These are phyloP conservation scores for Chrysochloris asiatica DNA, from an alignment of 2,113 vertebrate species.

Conservation along the genomic window DNA sequence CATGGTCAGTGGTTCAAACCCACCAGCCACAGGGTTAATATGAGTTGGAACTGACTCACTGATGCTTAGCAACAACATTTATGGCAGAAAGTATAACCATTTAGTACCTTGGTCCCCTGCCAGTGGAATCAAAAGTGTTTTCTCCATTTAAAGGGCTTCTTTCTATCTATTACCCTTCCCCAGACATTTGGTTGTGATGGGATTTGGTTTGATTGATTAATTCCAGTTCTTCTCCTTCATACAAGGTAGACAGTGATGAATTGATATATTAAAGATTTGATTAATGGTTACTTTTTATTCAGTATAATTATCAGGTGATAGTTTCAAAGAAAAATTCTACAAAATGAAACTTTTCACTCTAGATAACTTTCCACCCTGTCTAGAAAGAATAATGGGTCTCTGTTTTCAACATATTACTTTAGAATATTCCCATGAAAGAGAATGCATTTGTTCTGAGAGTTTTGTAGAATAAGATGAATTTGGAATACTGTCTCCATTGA, in stretches of 20 bases:
- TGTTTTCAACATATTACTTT: slow-evolving; percentile 79
- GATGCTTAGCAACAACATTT: no score
- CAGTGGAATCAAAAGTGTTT: slow-evolving; percentile 59
- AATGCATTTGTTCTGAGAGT: slow-evolving; percentile 55
- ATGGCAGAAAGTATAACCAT: background rate
- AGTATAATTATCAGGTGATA: slow-evolving; percentile 83
- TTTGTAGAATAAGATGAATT: slow-evolving; percentile 75
- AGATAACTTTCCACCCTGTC: slow-evolving; percentile 84
- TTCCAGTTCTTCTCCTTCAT: slow-evolving; percentile 77
- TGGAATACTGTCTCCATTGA: slow-evolving; percentile 75
- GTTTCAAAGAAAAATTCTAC: slow-evolving; percentile 85
- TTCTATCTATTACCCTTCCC: background rate
- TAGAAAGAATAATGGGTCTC: slow-evolving; percentile 85
- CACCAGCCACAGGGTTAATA: no score
- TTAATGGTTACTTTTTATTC: slow-evolving; percentile 86
- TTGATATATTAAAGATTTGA: slow-evolving; percentile 83
- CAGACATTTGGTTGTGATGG: slow-evolving; percentile 44
- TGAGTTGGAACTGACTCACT: no score
- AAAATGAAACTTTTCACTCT: slow-evolving; percentile 86
- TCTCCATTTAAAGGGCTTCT: slow-evolving; percentile 46
- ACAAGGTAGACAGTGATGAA: slow-evolving; percentile 81
- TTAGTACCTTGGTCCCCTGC: slow-evolving; percentile 57
- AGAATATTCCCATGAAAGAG: slow-evolving; percentile 76
- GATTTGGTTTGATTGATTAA: slow-evolving; percentile 80
- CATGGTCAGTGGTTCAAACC: no score